These are phyloP conservation scores for Drosophila greeni DNA, from an alignment of 2,888 invertebrate species.

Conservation along the genomic window DNA sequence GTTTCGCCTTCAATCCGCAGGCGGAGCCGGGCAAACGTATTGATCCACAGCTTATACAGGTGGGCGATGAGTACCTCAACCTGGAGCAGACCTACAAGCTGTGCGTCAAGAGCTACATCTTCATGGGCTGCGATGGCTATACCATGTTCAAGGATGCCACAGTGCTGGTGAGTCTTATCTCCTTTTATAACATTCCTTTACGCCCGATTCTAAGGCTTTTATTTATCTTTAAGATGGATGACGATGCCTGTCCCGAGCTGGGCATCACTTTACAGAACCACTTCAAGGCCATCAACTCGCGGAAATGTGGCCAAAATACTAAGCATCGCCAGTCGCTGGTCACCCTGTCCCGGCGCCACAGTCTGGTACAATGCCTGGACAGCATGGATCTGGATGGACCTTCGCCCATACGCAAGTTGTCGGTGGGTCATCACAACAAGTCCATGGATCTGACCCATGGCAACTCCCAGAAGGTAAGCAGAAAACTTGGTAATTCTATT, in stretches of 20 bases:
- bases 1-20: constrained; percentile 87
- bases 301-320: constrained; percentile 83
- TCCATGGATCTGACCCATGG: constrained; percentile 75
- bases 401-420: constrained; percentile 82
- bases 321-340: constrained; percentile 92
- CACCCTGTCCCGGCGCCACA: constrained; percentile 88
- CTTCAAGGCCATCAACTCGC: constrained; percentile 90
- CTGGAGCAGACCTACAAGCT: constrained; percentile 86
- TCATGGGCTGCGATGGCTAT: constrained; percentile 91
- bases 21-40: constrained; percentile 85
- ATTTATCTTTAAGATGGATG: constrained; percentile 82
- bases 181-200: too few species aligned
- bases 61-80: constrained; percentile 91
- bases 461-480: constrained; percentile 68
- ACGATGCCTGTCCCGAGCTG: constrained; percentile 91
- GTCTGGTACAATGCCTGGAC: constrained; percentile 88
- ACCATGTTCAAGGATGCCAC: constrained; percentile 86
- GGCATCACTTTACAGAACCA: constrained; percentile 93
- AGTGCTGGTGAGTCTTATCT: constrained; percentile 82
- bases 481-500: not conserved
- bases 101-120: constrained; percentile 90
- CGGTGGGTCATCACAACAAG: constrained; percentile 76
- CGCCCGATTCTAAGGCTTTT: too few species aligned
- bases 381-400: constrained; percentile 85
- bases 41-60: constrained; percentile 85